Percentiles rank a stretch among this genome's conserved stretches.
These are phyloP conservation scores for Hydrozoanthus gracilis DNA, from an alignment of 92 coral and sea anemone genomes.

Conservation along the genomic window DNA sequence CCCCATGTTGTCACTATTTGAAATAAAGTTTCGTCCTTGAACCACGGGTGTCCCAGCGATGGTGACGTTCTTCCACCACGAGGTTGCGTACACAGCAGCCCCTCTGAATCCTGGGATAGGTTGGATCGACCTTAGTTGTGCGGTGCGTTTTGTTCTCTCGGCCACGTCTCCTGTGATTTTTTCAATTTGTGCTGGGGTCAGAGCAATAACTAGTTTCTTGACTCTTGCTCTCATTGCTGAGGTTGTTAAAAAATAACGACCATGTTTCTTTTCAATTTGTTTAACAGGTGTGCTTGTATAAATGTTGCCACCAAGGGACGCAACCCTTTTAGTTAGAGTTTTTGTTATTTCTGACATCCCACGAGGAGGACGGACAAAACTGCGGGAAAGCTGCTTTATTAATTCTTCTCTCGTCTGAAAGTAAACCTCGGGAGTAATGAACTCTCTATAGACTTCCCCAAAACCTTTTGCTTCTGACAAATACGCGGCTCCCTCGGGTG, in stretches of 20 bases:
- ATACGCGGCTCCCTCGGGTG: not conserved
- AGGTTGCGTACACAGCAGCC: not conserved
- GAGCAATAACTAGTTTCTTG: not conserved
- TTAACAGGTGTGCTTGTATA: not conserved
- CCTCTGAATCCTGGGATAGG: not conserved
- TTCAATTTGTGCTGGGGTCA: not conserved
- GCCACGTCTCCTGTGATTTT: not conserved
- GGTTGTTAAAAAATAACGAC: not conserved
- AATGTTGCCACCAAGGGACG: not conserved
- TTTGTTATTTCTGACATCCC: not conserved
- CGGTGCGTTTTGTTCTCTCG: not conserved
- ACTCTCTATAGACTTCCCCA: not conserved
- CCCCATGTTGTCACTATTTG: not conserved
- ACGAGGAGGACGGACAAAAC: not conserved
- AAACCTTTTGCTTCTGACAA: not conserved
- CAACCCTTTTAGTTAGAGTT: not conserved
- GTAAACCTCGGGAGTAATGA: not conserved
- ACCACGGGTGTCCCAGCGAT: slow-evolving; percentile 4
- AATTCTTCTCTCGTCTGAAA: not conserved
- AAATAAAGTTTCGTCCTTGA: not conserved
- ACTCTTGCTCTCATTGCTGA: not conserved
- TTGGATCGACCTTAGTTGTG: not conserved
- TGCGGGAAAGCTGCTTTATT: not conserved
- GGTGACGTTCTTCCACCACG: not conserved
- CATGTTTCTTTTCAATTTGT: not conserved